These are phyloP conservation scores for Gryllus longicercus DNA, from an alignment of 2,888 invertebrate genomes.

Conservation along the genomic window DNA sequence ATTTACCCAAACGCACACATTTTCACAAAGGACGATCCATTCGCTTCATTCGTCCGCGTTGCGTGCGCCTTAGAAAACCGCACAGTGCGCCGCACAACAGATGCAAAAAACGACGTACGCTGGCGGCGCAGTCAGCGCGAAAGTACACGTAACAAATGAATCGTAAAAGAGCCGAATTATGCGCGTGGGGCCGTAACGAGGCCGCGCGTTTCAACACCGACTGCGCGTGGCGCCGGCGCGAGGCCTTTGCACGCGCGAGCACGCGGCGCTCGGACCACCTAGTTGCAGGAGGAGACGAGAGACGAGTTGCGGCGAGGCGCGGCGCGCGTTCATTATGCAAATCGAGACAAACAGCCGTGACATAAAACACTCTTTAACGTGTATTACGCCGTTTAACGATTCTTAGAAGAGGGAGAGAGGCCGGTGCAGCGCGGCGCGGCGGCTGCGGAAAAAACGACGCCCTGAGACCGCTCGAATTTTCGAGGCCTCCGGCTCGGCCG, in stretches of 20 bases:
- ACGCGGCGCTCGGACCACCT: not conserved
- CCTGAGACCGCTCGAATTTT: not conserved
- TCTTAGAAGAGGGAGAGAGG: not conserved
- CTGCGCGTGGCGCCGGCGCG: not conserved
- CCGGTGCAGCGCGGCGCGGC: not conserved
- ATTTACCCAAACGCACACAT: too few relatives aligned
- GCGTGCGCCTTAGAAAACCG: too few relatives aligned
- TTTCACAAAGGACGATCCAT: too few relatives aligned
- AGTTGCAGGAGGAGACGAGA: not conserved
- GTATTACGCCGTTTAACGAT: conserved; percentile 17
- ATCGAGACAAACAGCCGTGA: not conserved
- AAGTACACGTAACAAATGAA: not conserved
- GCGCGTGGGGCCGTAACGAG: not conserved
- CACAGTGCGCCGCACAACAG: too few relatives aligned
- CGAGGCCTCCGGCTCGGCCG: not conserved
- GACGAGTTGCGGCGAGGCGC: not conserved
- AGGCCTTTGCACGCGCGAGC: not conserved
- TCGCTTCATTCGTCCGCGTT: too few relatives aligned
- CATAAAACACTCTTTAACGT: conserved; percentile 17
- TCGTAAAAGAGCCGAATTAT: not conserved
- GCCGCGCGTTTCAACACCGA: not conserved
- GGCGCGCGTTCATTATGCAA: not conserved
- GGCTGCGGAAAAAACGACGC: not conserved
- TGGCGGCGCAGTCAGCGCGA: not conserved
- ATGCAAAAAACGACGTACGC: not conserved